Conservation (phyloP, 1,140 invertebrate species). For the Drosophila pandora region DNA sequence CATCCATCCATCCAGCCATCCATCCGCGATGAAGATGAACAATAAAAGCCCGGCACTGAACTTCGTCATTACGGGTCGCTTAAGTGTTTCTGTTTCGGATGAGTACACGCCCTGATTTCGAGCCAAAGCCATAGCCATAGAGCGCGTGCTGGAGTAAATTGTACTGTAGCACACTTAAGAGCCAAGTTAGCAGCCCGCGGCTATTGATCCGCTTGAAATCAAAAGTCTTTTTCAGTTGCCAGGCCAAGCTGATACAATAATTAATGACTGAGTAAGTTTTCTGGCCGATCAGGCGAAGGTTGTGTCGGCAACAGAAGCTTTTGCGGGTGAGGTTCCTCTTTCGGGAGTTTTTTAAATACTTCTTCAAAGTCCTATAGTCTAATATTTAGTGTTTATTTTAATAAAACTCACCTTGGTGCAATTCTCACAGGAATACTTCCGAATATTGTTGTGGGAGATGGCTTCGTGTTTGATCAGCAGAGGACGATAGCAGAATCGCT, state of each 20-base stretch:
- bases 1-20: neutral
- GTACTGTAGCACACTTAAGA: constrained; percentile 20
- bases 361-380: neutral
- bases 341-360: neutral
- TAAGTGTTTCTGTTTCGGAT: constrained; percentile 82
- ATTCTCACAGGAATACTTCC: constrained; percentile 96
- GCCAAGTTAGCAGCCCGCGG: constrained; percentile 66
- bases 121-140: constrained; percentile 24
- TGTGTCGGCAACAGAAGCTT: constrained; percentile 32
- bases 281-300: constrained; percentile 26
- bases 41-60: constrained; percentile 55
- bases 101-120: constrained; percentile 80
- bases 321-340: constrained; percentile 25
- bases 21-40: constrained; percentile 59
- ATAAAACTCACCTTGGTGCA: constrained; percentile 90
- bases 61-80: constrained; percentile 73
- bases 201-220: constrained; percentile 83
- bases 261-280: constrained; percentile 70
- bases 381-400: neutral
- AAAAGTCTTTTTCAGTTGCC: constrained; percentile 76
- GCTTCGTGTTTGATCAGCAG: constrained; percentile 93
- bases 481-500: constrained; percentile 92
- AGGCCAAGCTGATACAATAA: constrained; percentile 68
- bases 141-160: constrained; percentile 2
- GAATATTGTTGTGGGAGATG: constrained; percentile 90